These are phyloP conservation scores for Rhinoderma darwinii DNA, from an alignment of 2,113 vertebrate species.

Conservation along the genomic window DNA sequence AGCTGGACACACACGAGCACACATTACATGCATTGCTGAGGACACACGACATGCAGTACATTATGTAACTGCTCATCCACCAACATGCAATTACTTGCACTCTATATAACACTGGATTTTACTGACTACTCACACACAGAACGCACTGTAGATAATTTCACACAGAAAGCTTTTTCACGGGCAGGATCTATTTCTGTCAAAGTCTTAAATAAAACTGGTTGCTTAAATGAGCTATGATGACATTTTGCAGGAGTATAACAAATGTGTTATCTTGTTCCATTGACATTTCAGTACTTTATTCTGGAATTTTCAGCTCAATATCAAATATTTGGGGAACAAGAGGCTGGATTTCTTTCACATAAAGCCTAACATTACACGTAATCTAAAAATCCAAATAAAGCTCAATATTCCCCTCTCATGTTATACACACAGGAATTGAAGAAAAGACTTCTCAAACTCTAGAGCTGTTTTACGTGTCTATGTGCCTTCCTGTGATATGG, in stretches of 20 bases:
- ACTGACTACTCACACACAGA: constrained; percentile 19
- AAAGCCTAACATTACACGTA: no score
- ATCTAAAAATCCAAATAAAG: no score
- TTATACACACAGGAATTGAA: no score
- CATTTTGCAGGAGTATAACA: neutral
- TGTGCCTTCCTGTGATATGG: no score
- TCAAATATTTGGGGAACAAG: no score
- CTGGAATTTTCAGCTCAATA: neutral
- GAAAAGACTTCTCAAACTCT: no score
- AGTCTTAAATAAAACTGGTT: neutral
- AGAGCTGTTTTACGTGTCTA: no score
- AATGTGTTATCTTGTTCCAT: neutral
- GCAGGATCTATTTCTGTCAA: neutral
- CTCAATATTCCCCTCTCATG: no score
- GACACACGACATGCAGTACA: constrained; percentile 3
- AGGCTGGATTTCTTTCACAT: no score
- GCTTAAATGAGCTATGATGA: neutral
- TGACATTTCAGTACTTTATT: neutral
- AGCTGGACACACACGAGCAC: constrained; percentile 15
- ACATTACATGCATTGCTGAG: constrained; percentile 25
- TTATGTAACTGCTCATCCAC: neutral
- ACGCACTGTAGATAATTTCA: neutral
- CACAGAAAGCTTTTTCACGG: neutral
- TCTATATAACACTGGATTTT: neutral
- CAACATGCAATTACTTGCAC: constrained; percentile 32